phyloP scores from a whole-genome alignment of 2,797 vertebrate genomes.

The Phalanger gymnotis region DNA sequence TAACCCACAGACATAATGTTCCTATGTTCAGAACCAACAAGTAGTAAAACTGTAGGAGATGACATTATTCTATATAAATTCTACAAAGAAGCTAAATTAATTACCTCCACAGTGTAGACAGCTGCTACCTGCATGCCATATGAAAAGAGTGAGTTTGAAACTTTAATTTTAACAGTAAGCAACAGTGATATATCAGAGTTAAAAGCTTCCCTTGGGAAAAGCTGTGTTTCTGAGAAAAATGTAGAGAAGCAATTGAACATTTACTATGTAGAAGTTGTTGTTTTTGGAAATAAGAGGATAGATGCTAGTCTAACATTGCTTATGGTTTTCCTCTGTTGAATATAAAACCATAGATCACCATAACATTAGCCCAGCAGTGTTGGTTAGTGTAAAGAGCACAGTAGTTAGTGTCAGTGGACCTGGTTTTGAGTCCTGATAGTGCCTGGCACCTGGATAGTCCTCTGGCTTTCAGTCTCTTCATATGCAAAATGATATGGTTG shows the following conservation, averaged over 20 bases:
- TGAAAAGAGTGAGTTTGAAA: constrained; percentile 25
- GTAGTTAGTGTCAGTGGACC: background rate
- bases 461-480: background rate
- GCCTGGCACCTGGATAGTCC: background rate
- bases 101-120: constrained; percentile 27
- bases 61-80: constrained; percentile 36
- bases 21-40: constrained; percentile 12
- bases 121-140: constrained; percentile 52
- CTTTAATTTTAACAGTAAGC: constrained; percentile 45
- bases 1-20: constrained; percentile 37
- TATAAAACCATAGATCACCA: constrained; percentile 14
- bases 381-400: background rate
- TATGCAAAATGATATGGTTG: background rate
- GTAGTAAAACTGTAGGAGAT: constrained; percentile 28
- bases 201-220: constrained; percentile 34
- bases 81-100: constrained; percentile 36
- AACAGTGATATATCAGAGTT: constrained; percentile 26
- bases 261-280: constrained; percentile 41
- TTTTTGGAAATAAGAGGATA: constrained; percentile 26
- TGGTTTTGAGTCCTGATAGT: background rate
- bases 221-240: constrained; percentile 24
- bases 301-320: background rate
- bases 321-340: background rate
- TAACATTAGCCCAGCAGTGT: background rate
- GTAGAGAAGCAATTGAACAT: constrained; percentile 10